Evolutionary conservation across 2,888 invertebrate species (phyloP).

Genomic region (Sicus ferrugineus): DNA sequence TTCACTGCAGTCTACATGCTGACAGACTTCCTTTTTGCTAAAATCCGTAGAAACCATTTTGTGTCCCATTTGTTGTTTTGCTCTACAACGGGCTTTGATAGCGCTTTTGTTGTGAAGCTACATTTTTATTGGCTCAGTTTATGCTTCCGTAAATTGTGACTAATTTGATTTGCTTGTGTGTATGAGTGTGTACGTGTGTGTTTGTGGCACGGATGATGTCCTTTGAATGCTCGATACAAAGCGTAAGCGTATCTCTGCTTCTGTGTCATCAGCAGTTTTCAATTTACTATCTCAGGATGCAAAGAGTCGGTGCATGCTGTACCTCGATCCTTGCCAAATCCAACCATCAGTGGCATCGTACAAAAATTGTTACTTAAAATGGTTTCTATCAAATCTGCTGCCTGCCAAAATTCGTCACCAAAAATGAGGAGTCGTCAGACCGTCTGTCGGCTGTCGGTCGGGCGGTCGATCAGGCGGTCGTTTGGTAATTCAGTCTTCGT

Average conservation of each 20-base stretch:
- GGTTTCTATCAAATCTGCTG: background rate
- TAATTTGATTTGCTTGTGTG: slow-evolving; percentile 14
- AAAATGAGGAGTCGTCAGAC: background rate
- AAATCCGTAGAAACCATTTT: background rate
- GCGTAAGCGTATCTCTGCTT: too few species aligned
- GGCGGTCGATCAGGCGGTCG: background rate
- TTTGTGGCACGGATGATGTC: background rate
- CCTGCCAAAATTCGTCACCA: background rate
- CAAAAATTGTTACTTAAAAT: background rate
- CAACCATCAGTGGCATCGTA: too few species aligned
- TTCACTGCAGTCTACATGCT: slow-evolving; percentile 11
- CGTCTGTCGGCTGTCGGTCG: too few species aligned
- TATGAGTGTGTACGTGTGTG: background rate
- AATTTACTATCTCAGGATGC: too few species aligned
- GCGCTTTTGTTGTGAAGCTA: slow-evolving; percentile 15
- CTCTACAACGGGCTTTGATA: slow-evolving; percentile 3
- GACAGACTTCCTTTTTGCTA: slow-evolving; percentile 16
- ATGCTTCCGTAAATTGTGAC: slow-evolving; percentile 30
- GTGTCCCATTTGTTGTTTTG: background rate
- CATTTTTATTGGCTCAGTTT: slow-evolving; percentile 33
- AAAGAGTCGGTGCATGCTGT: too few species aligned
- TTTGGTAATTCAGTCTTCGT: background rate
- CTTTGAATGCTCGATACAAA: background rate
- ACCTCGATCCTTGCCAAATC: too few species aligned
- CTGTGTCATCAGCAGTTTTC: background rate